phyloP scores from a whole-genome alignment of 2,113 vertebrate species.

The Lonchura striata region DNA sequence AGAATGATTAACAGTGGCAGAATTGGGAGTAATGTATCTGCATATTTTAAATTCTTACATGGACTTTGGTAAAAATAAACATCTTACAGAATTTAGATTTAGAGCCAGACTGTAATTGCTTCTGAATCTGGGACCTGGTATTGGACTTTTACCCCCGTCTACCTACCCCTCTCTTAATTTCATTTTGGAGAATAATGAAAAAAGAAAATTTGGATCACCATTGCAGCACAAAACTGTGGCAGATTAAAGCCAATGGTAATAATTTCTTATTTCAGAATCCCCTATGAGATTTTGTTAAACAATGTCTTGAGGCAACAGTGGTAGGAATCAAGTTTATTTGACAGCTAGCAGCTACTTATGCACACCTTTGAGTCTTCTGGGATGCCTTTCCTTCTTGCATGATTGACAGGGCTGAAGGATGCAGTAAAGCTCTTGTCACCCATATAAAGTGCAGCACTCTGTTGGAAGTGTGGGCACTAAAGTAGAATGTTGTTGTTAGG shows the following conservation, averaged over 20 bases:
- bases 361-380: background rate
- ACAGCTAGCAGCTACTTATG: background rate
- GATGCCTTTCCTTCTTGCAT: background rate
- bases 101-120: background rate
- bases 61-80: background rate
- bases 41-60: background rate
- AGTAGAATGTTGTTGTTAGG: background rate
- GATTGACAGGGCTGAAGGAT: background rate
- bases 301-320: constrained; percentile 12
- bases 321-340: constrained; percentile 23
- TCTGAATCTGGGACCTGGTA: background rate
- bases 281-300: background rate
- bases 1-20: background rate
- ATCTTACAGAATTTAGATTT: background rate
- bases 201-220: constrained; percentile 8
- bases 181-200: constrained; percentile 46
- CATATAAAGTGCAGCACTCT: background rate
- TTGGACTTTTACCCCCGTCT: background rate
- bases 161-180: background rate
- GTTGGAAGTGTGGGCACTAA: background rate
- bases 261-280: constrained; percentile 6
- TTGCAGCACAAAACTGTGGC: constrained; percentile 4
- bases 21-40: background rate
- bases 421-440: background rate
- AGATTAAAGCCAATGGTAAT: constrained; percentile 18